Evolutionary conservation across 2,888 invertebrate species (phyloP).

Genomic region (Cryptocheilus praepositus): DNA sequence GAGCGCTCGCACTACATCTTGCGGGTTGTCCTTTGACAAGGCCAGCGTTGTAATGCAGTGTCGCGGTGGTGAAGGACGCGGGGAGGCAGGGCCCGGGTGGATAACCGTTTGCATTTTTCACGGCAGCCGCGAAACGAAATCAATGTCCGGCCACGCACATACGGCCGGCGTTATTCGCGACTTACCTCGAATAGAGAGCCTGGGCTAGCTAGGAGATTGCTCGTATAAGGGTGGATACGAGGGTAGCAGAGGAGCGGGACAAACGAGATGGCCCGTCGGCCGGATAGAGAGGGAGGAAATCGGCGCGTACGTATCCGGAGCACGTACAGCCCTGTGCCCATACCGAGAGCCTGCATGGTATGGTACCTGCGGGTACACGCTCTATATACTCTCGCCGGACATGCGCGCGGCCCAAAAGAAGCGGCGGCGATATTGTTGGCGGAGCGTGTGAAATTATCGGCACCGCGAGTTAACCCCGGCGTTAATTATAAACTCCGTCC

Average conservation of each 20-base stretch:
- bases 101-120: constrained; percentile 5
- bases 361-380: constrained; percentile 20
- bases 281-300: constrained; percentile 55
- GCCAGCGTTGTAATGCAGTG: too few species aligned
- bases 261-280: constrained; percentile 37
- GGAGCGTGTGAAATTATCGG: too few species aligned
- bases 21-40: too few species aligned
- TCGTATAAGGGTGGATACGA: constrained; percentile 38
- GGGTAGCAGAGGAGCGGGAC: neutral
- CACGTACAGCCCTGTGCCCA: constrained; percentile 74
- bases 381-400: constrained; percentile 40
- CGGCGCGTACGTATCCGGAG: constrained; percentile 70
- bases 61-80: too few species aligned
- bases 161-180: constrained; percentile 4
- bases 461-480: too few species aligned
- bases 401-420: too few species aligned
- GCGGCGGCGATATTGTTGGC: too few species aligned
- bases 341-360: constrained; percentile 61
- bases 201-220: constrained; percentile 30
- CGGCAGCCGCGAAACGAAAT: neutral
- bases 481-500: too few species aligned
- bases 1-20: too few species aligned
- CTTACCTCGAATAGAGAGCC: neutral
- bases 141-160: constrained; percentile 5
- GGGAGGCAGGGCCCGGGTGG: too few species aligned